Percentiles rank a stretch among this genome's conserved stretches.
Conservation (phyloP, 2,113 vertebrate species). For the Saguinus midas region DNA sequence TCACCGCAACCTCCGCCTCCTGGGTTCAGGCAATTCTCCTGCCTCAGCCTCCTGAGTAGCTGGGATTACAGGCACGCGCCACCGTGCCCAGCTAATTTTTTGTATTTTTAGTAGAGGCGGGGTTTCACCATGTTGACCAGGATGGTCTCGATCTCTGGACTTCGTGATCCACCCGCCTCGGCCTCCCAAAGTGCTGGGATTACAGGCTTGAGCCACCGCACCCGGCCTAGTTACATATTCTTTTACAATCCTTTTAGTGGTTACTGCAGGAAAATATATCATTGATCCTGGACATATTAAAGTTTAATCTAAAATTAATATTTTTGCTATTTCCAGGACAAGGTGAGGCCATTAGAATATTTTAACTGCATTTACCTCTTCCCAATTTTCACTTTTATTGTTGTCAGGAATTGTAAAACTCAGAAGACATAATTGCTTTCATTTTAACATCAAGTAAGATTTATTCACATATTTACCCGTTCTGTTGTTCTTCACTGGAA, state of each 20-base stretch:
- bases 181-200: too few relatives aligned
- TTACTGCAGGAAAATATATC: neutral
- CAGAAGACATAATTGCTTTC: neutral
- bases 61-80: too few relatives aligned
- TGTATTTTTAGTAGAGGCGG: too few relatives aligned
- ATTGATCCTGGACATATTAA: neutral
- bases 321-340: neutral
- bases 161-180: too few relatives aligned
- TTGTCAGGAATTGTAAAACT: neutral
- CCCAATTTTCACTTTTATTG: neutral
- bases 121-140: too few relatives aligned
- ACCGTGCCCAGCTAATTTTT: too few relatives aligned
- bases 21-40: too few relatives aligned
- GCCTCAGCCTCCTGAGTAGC: too few relatives aligned
- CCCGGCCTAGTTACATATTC: neutral
- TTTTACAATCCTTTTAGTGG: neutral
- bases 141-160: too few relatives aligned
- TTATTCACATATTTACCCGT: neutral
- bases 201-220: too few relatives aligned
- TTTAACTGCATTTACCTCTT: neutral
- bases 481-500: neutral
- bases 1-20: too few relatives aligned
- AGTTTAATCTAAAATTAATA: neutral
- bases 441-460: neutral
- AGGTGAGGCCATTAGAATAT: neutral